These are phyloP conservation scores for Melanocharis versteri DNA, from an alignment of 2,113 vertebrate genomes.

Conservation along the genomic window DNA sequence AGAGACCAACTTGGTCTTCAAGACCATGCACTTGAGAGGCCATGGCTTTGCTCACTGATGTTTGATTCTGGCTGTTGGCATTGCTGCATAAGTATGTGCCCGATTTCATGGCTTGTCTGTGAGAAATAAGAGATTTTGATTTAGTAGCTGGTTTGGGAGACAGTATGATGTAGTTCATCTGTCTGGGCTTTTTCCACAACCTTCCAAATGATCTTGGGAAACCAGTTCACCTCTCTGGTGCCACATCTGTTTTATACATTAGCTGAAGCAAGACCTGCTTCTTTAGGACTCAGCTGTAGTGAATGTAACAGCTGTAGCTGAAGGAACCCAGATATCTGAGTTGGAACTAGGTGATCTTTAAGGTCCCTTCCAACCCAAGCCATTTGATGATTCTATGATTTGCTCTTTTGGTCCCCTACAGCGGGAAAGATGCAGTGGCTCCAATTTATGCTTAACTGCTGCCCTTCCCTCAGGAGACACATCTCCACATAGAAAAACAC, in stretches of 20 bases:
- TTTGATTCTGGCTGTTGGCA: neutral
- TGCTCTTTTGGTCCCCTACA: neutral
- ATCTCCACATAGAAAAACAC: rapidly evolving
- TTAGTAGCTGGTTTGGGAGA: neutral
- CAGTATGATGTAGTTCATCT: neutral
- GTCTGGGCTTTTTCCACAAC: neutral
- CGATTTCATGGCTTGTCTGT: neutral
- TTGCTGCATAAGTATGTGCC: neutral
- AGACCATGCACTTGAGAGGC: neutral
- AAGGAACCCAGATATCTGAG: neutral
- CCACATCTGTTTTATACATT: neutral
- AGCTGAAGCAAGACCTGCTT: neutral
- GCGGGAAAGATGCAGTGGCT: neutral
- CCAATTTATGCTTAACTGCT: neutral
- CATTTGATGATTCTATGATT: neutral
- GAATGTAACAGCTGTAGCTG: neutral
- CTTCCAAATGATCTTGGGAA: neutral
- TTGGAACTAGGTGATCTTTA: neutral
- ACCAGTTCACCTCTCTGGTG: neutral
- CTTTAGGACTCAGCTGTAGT: neutral
- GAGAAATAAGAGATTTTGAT: neutral
- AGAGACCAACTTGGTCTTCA: neutral
- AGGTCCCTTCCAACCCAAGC: neutral
- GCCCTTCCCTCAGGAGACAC: neutral
- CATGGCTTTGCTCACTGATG: neutral